Base-by-base conservation (phyloP, 2,113 vertebrate species). In the Sinocyclocheilus maitianheensis region DNA sequence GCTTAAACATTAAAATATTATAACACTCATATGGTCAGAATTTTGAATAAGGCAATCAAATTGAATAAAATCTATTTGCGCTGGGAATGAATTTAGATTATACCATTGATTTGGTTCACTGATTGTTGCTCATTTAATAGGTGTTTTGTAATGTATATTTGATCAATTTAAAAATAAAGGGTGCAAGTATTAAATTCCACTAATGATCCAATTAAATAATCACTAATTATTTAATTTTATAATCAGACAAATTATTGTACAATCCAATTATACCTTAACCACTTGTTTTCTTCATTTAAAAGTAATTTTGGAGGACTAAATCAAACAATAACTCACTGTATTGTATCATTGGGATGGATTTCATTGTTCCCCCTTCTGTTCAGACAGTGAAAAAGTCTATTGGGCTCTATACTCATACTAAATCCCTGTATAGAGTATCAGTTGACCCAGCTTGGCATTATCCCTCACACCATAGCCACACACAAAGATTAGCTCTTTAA, bases 401-500 rank as follows among this genome's bases (percentile, higher is more conserved):
- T 71, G 48, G 53, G n/a, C 43, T 77, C 60, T 77, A 46, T 14
- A 79, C 53, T 43, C 24, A 20, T 76, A 30, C 20, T 69, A 77
- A 62, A 84, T 82, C 63, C 72, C 12, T 8, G 26, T 77, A 82
- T 10, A 87, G 83, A 71, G 81, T 81, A 87, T 89, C 48, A 81
- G 46, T 55, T 71, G 82, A 37, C 43, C 85, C 51, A 48, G 81
- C 81, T 84, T 63, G 83, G 30, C 43, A 69, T 84, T 80, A 84
- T 77, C 82, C 69, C 5, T 43, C 76, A 46, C 84, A 76, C 58
- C 24, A 24, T 22, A 85, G 71, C 40, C 77, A 81, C 46, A 84
- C 80, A 86, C 58, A 62, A 72, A 89, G 85, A 86, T 86, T 86
- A 86, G 71, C 71, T 63, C 48, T 82, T 86, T 88, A 84, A 88